Percentiles rank a stretch among this genome's conserved stretches.
phyloP scores from a whole-genome alignment of 1,140 invertebrate genomes.

The Ceratosolen solmsi region DNA sequence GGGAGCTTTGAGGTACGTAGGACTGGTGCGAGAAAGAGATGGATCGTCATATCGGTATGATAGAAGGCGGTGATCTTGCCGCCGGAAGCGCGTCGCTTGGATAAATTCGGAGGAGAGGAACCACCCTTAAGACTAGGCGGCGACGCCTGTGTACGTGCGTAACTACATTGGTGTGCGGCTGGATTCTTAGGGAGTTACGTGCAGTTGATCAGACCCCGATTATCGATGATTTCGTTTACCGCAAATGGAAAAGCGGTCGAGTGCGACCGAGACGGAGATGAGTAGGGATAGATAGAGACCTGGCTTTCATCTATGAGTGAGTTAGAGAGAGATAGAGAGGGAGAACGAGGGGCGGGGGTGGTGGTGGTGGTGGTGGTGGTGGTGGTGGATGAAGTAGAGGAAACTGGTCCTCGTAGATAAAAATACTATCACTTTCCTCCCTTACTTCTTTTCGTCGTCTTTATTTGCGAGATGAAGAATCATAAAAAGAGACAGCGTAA shows the following conservation, averaged over 20 bases:
- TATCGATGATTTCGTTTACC: conserved; percentile 67
- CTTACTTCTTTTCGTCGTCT: conserved; percentile 5
- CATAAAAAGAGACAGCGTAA: conserved; percentile 39
- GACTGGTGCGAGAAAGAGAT: conserved; percentile 34
- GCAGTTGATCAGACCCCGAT: conserved; percentile 64
- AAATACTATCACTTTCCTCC: conserved; percentile 44
- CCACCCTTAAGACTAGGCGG: not conserved
- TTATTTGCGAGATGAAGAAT: conserved; percentile 38
- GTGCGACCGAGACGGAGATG: not conserved
- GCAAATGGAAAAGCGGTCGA: conserved; percentile 55
- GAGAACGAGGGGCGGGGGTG: not conserved
- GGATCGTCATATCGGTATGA: conserved; percentile 62
- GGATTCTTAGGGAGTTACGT: conserved; percentile 59
- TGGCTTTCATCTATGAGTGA: not conserved
- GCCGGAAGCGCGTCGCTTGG: conserved; percentile 53
- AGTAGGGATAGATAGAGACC: not conserved
- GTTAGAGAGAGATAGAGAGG: not conserved
- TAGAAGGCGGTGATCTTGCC: conserved; percentile 37
- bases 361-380: not conserved
- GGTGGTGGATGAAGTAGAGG: not conserved
- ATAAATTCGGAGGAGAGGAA: not conserved
- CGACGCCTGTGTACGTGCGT: not conserved
- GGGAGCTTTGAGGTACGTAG: too few species aligned
- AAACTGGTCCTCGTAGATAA: conserved; percentile 40
- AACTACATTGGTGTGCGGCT: conserved; percentile 5